Base-by-base conservation (phyloP, 2,888 invertebrate species). In the Liopterus haemorrhoidalis region DNA sequence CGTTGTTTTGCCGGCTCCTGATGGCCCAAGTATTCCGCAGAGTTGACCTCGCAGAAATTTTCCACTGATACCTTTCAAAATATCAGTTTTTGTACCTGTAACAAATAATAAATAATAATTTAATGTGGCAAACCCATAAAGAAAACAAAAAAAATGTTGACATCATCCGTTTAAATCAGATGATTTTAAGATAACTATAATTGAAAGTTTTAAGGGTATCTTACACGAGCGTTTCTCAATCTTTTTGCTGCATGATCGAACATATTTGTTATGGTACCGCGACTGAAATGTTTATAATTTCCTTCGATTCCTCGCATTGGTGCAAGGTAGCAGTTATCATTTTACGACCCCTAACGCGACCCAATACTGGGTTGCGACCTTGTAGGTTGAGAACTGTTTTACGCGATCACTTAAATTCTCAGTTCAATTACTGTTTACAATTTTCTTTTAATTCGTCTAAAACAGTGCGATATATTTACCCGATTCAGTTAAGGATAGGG, bases 1-100 rank as follows among this genome's bases (percentile, higher is more conserved):
- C 3, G 38, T 38, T 5, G 45, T 32, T 33, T 45, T 45, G 2
- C 45, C 45, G 14, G 45, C 45, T 11, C 45, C 38, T 9, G 45
- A 45, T 12, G 45, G 45, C n/a, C 45, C 45, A 18, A 45, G 5
- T 19, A 45, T 45, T 14, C 25, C 45, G 11, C 24, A 24, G 4
- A 45, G 31, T 12, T 45, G 31, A 1, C 45, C 45, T 12, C 39
- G 32, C 3, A 12, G 11, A 19, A 45, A 45, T 39, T 45, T 45
- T 6, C 45, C 45, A 11, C 15, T 33, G 2, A 39, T 25, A 19
- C 20, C 14, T n/a, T 39, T 16, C 6, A 45, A 20, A 4, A 39
- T 38, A 27, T 18, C 32, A 25, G 38, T 37, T 14, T 37, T 44
- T 21, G 28, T 16, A 9, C 22, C 19, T 44, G 36, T 1, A 43